Percentiles rank a stretch among this genome's conserved stretches.
Conservation (phyloP, 2,113 vertebrate genomes). For the Cinclus mexicanus region DNA sequence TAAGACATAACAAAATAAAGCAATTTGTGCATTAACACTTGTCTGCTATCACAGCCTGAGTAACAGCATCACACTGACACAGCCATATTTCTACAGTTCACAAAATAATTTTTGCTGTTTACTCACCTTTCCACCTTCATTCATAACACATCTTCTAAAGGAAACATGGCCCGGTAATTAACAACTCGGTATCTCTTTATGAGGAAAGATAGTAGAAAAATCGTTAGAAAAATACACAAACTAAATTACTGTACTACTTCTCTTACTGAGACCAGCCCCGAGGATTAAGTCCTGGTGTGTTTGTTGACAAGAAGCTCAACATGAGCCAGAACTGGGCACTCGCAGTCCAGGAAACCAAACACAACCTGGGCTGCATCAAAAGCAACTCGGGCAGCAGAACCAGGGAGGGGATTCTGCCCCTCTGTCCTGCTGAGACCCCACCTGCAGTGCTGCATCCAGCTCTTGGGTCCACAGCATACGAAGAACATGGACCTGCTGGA, state of each 20-base stretch:
- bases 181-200: not conserved
- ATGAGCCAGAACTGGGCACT: not conserved
- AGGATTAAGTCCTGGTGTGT: not conserved
- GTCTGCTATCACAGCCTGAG: not conserved
- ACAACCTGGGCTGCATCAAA: not conserved
- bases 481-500: not conserved
- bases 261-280: not conserved
- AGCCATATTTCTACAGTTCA: not conserved
- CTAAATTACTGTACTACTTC: not conserved
- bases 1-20: not conserved
- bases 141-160: not conserved
- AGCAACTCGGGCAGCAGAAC: rapidly evolving
- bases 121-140: not conserved
- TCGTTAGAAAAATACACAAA: not conserved
- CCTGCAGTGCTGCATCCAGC: not conserved
- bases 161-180: not conserved
- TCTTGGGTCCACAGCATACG: not conserved
- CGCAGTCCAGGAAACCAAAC: not conserved
- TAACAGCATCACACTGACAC: not conserved
- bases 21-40: not conserved
- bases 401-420: not conserved
- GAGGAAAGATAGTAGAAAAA: not conserved
- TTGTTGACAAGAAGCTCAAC: not conserved
- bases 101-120: not conserved
- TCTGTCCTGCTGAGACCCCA: not conserved